Conservation (phyloP, 2,888 invertebrate genomes). For the Amorpha juglandis region DNA sequence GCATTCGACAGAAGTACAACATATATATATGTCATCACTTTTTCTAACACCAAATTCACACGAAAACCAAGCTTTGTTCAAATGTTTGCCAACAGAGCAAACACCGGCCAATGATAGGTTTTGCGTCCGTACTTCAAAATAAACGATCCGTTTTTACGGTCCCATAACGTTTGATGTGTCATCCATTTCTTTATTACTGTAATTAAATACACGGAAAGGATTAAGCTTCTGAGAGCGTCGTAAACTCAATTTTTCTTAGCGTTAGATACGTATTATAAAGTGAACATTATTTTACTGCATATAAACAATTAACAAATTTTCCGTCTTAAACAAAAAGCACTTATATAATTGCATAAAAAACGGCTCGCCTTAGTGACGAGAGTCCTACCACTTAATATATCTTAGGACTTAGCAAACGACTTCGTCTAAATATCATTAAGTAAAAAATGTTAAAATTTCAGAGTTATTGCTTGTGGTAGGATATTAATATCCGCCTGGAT, state of each 20-base stretch:
- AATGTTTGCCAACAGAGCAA: neutral
- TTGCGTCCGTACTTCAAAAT: constrained; percentile 18
- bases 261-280: neutral
- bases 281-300: neutral
- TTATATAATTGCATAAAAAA: no score
- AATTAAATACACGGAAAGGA: constrained; percentile 11
- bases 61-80: neutral
- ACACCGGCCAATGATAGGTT: constrained; percentile 14
- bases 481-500: no score
- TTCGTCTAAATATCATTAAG: no score
- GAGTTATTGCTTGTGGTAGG: no score
- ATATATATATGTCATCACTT: neutral
- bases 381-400: no score
- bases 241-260: neutral
- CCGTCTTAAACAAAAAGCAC: no score
- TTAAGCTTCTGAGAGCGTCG: constrained; percentile 1
- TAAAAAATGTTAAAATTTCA: no score
- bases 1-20: no score
- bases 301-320: no score
- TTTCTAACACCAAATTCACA: neutral
- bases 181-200: constrained; percentile 11
- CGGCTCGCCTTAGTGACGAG: no score
- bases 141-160: constrained; percentile 12
- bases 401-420: no score
- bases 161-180: constrained; percentile 24